Conservation (phyloP, 2,888 invertebrate species). For the Leptinotarsa peninsularis region DNA sequence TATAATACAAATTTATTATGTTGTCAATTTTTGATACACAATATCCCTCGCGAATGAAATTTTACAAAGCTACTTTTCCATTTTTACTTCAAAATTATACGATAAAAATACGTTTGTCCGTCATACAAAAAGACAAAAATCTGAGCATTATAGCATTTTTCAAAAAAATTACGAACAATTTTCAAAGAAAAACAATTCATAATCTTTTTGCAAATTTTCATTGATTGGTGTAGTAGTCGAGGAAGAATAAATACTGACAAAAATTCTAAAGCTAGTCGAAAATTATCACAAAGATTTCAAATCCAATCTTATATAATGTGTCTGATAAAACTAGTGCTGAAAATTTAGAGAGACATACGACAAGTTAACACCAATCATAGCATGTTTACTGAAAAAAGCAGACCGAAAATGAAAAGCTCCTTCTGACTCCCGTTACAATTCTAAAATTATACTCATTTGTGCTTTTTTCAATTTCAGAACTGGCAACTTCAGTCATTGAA, state of each 20-base stretch:
- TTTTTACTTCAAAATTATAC: conserved; percentile 49
- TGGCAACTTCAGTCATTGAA: conserved; percentile 27
- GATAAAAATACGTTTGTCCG: conserved; percentile 56
- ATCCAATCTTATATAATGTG: conserved; percentile 43
- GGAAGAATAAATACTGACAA: conserved; percentile 55
- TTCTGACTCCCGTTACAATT: conserved; percentile 3
- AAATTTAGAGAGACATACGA: conserved; percentile 51
- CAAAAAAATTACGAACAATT: conserved; percentile 44
- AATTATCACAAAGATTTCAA: conserved; percentile 59
- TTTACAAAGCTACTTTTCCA: conserved; percentile 75
- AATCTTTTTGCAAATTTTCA: conserved; percentile 42
- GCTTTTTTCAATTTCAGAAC: conserved; percentile 38
- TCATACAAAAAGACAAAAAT: conserved; percentile 56
- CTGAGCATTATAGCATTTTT: conserved; percentile 63
- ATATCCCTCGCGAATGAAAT: conserved; percentile 78
- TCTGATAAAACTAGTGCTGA: conserved; percentile 58
- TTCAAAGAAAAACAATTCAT: conserved; percentile 17
- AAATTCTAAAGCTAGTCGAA: conserved; percentile 53
- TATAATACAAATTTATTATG: conserved; percentile 79
- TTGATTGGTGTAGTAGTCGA: conserved; percentile 59
- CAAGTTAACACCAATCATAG: conserved; percentile 59
- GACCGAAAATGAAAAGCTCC: conserved; percentile 30
- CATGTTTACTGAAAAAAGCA: conserved; percentile 38
- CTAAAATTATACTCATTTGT: conserved; percentile 40
- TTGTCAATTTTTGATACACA: conserved; percentile 75